Evolutionary conservation across 2,797 vertebrate genomes (phyloP).

Genomic region (Novumbra hubbsi): DNA sequence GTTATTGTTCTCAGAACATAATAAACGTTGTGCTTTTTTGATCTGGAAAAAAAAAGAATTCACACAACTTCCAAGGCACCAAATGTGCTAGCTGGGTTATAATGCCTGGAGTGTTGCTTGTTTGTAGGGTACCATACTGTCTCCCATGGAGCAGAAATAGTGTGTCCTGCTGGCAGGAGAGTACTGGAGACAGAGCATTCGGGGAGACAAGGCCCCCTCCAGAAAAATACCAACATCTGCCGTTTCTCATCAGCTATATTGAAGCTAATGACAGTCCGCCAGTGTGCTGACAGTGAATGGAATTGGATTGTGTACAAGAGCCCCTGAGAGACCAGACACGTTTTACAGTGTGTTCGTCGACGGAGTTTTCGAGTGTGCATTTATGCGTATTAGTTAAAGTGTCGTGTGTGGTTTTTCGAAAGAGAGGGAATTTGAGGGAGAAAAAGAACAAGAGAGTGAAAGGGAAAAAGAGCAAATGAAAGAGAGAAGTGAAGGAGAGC

Average conservation of each 20-base stretch:
- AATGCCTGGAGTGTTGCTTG: conserved; percentile 2
- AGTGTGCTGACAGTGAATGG: conserved; percentile 71
- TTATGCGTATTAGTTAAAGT: not conserved
- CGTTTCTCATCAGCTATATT: conserved; percentile 73
- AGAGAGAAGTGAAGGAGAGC: not conserved
- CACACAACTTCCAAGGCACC: too few species aligned
- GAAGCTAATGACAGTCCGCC: conserved; percentile 73
- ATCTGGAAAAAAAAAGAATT: too few species aligned
- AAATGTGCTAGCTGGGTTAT: not conserved
- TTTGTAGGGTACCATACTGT: conserved; percentile 1
- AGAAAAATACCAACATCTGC: conserved; percentile 75
- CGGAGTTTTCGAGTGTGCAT: not conserved
- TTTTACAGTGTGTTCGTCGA: conserved; percentile 52
- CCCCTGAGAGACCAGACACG: conserved; percentile 68
- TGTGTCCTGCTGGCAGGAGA: conserved; percentile 47
- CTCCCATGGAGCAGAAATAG: conserved; percentile 20
- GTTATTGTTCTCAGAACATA: too few species aligned
- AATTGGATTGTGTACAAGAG: conserved; percentile 70
- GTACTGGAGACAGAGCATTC: conserved; percentile 51
- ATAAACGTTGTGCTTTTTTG: too few species aligned
- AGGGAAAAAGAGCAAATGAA: not conserved
- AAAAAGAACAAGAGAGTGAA: conserved; percentile 2
- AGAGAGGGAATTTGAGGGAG: conserved; percentile 24
- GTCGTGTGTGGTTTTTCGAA: conserved; percentile 7
- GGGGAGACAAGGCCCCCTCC: conserved; percentile 54